Evolutionary conservation across 2,113 vertebrate species (phyloP), one percentile per base, ranked within the genome.

Genomic region (Lutjanus erythropterus): DNA sequence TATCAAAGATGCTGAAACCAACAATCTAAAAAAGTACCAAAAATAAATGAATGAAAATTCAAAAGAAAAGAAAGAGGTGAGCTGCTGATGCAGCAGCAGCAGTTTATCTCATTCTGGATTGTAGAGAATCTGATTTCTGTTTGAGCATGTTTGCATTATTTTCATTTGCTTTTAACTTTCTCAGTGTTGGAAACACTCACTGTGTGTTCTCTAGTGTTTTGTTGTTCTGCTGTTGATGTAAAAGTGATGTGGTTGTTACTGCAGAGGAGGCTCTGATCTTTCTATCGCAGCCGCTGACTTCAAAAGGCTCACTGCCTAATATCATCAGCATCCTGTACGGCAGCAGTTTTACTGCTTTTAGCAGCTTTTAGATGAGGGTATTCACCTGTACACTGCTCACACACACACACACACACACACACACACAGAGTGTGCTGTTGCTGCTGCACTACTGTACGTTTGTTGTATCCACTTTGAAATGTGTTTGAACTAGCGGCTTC

Each of bases 251-350:
- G 33, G 55, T 49, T 72, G 53, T 49, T 80, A 50, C 41, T 19
- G 67, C 19, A 2, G 42, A 67, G 37, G 59, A 75, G 47, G 25
- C 58, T 75, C 73, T 64, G 78, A 72, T 72, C 67, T 70, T 64
- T 75, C 47, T 27, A 58, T 81, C 49, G 16, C n/a, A 80, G 50
- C 64, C 3, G 6, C 25, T 0, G 14, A 80, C 75, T 76, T 79
- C 71, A 80, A 65, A 82, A 75, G 61, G 25, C 16, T 79, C 21
- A 12, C 14, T 18, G 35, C 67, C 73, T 49, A 53, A 65, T 60
- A 65, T 35, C 62, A 75, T 61, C 74, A 66, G 3, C 65, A 66
- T 61, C 69, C 52, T 55, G 58, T 29, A 23, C 61, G 16, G 56
- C 66, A 41, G 67, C 62, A 50, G 23, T 64, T 69, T 76, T 46